These are phyloP conservation scores for Saimiri boliviensis DNA, from an alignment of 2,113 vertebrate species.

Conservation along the genomic window DNA sequence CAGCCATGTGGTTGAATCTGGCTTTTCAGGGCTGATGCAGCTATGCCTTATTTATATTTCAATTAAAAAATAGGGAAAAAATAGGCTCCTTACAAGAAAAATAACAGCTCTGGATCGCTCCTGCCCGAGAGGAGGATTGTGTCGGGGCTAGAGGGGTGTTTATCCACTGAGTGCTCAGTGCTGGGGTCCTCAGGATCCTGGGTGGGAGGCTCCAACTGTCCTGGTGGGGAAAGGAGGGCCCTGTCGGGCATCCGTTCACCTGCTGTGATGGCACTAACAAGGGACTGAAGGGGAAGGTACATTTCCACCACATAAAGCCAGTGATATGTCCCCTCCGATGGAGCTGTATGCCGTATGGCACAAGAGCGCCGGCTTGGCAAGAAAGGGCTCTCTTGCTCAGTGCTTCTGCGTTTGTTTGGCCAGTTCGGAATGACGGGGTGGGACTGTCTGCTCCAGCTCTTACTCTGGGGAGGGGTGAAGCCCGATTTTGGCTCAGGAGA, in stretches of 20 bases:
- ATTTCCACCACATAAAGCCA: not conserved
- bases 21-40: not conserved
- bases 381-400: not conserved
- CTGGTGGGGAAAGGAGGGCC: not conserved
- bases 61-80: not conserved
- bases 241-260: not conserved
- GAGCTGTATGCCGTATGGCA: not conserved
- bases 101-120: not conserved
- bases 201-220: not conserved
- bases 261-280: not conserved
- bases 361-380: not conserved
- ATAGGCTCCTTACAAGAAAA: conserved; percentile 38
- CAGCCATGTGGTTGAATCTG: not conserved
- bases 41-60: not conserved
- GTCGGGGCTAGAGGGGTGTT: not conserved
- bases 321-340: not conserved
- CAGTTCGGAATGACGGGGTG: not conserved
- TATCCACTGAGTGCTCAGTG: not conserved
- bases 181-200: not conserved
- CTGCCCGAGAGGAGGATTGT: not conserved
- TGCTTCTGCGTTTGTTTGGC: not conserved
- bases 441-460: conserved; percentile 20
- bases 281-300: not conserved
- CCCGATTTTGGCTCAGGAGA: not conserved
- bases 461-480: not conserved